Evolutionary conservation across 2,888 invertebrate genomes (phyloP).

Genomic region (Oscheius onirici): DNA sequence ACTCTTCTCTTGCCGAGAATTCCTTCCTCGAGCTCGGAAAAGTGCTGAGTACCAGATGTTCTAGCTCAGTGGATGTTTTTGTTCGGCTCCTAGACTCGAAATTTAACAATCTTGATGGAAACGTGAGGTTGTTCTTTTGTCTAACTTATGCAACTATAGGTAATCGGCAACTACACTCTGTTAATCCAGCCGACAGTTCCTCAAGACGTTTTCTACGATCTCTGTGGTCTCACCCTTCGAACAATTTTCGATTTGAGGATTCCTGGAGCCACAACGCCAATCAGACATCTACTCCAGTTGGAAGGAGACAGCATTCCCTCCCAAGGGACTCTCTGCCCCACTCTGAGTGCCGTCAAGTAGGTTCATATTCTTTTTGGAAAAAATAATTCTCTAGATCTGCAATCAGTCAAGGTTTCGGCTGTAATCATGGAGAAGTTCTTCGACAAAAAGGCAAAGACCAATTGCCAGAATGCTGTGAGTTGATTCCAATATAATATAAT

Average conservation of each 20-base stretch:
- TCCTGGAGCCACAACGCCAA: constrained; percentile 77
- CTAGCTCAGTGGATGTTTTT: constrained; percentile 92
- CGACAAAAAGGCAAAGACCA: constrained; percentile 84
- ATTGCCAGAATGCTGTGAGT: constrained; percentile 89
- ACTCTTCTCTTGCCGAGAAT: constrained; percentile 60
- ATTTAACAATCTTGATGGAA: constrained; percentile 70
- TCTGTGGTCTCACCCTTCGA: constrained; percentile 91
- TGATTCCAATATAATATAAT: background rate
- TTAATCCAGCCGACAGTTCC: constrained; percentile 87
- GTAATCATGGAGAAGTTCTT: constrained; percentile 90
- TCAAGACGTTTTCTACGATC: constrained; percentile 90
- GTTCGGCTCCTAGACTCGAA: constrained; percentile 87
- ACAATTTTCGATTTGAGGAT: constrained; percentile 92
- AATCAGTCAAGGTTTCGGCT: constrained; percentile 89
- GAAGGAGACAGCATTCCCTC: constrained; percentile 63
- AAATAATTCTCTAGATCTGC: constrained; percentile 76
- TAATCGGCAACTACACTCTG: constrained; percentile 84
- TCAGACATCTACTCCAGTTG: constrained; percentile 58
- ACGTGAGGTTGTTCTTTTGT: constrained; percentile 55
- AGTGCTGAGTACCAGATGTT: constrained; percentile 88
- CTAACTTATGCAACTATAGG: constrained; percentile 42
- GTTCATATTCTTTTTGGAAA: background rate
- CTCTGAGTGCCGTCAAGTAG: constrained; percentile 39
- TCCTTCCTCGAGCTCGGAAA: constrained; percentile 78
- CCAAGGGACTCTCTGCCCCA: constrained; percentile 52